Base-by-base conservation (phyloP, 2,888 invertebrate genomes). In the Ferdinandea cuprea region DNA sequence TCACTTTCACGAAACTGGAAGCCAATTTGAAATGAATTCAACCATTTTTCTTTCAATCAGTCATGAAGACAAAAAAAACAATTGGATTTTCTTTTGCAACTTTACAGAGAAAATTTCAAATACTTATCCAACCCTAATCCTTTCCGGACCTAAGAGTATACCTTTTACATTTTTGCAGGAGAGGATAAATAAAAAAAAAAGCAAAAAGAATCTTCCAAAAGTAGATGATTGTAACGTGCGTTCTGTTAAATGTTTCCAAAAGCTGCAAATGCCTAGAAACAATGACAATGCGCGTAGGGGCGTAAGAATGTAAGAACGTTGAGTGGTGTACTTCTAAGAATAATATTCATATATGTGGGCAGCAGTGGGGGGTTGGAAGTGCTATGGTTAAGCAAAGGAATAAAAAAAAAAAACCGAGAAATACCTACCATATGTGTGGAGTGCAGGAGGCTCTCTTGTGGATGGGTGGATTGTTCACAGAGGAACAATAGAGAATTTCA, bases 221-320 rank as follows among this genome's bases (percentile, higher is more conserved):
- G 65, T 37, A 30, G 40, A 56, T 68, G 46, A 54, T 21, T 42
- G 44, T 25, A 52, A 58, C 63, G 48, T 63, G 76, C 58, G 59
- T 81, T 71, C 52, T 71, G 65, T 76, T 71, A 76, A 81, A 81
- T 65, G 69, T 54, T 71, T 46, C 71, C 76, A 52, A 72, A 78
- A 65, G 78, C 65, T 72, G 58, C 52, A 79, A 77, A 81, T 61
- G 77, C 59, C 66, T 37, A 21, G 37, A 76, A 76, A 69, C 63
- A 81, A n/a, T 44, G 19, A 69, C 13, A 44, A 76, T 35, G 40
- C 52, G 65, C 59, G 46, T 35, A 37, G 32, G 32, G 44, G 37
- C 15, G 42, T 28, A 66, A 54, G 61, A 73, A 56, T 44, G 37
- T 65, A 56, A 52, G 63, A 42, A 69, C 63, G 30, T 61, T 40